Percentiles rank a stretch among this genome's conserved stretches.
These are phyloP conservation scores for Pseudoips prasinana DNA, from an alignment of 2,888 invertebrate species.

Conservation along the genomic window DNA sequence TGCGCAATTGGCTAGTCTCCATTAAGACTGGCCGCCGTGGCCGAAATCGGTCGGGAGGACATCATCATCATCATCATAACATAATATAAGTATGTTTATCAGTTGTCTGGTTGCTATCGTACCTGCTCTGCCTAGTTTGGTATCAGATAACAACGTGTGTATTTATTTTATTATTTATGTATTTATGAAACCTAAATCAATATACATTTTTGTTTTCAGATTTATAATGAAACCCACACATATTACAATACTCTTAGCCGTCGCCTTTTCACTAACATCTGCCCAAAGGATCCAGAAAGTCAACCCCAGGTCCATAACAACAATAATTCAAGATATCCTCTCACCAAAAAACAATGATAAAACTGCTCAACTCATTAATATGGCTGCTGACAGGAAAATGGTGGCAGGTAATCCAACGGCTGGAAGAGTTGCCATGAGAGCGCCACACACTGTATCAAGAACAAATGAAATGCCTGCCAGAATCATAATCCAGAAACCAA, in stretches of 20 bases:
- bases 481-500: neutral
- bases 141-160: too few relatives aligned
- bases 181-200: too few relatives aligned
- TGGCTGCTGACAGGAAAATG: constrained; percentile 9
- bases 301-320: constrained; percentile 18
- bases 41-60: too few relatives aligned
- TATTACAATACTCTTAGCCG: constrained; percentile 9
- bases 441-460: constrained; percentile 4
- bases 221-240: constrained; percentile 13
- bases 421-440: constrained; percentile 8
- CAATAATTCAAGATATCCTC: constrained; percentile 39
- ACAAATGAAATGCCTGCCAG: neutral
- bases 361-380: constrained; percentile 30
- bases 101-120: too few relatives aligned
- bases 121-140: too few relatives aligned
- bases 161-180: too few relatives aligned
- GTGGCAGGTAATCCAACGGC: neutral
- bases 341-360: constrained; percentile 37
- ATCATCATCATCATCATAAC: too few relatives aligned
- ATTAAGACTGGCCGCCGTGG: too few relatives aligned
- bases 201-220: constrained; percentile 30
- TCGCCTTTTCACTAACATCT: constrained; percentile 5
- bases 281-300: constrained; percentile 15
- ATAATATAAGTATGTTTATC: too few relatives aligned
- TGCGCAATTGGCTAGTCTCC: too few relatives aligned